These are phyloP conservation scores for Corapipo altera DNA, from an alignment of 2,113 vertebrate species.

Conservation along the genomic window DNA sequence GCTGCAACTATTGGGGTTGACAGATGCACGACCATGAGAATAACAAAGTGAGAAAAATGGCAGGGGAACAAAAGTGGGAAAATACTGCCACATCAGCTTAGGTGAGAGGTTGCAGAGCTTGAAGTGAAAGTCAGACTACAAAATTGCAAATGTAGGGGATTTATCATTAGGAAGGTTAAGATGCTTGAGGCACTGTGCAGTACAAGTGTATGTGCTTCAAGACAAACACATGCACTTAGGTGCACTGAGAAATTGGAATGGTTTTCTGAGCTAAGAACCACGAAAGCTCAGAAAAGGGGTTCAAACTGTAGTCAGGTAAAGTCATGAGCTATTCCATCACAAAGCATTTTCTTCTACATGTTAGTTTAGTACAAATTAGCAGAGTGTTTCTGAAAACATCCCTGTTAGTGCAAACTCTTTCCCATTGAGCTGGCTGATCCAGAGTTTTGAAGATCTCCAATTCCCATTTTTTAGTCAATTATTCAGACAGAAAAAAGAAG, in stretches of 20 bases:
- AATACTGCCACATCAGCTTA: neutral
- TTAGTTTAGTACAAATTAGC: neutral
- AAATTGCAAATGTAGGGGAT: neutral
- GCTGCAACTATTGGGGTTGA: neutral
- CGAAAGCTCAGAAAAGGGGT: neutral
- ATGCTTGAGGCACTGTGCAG: neutral
- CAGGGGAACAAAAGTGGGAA: neutral
- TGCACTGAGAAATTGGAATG: neutral
- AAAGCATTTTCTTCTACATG: neutral
- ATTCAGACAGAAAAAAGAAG: neutral
- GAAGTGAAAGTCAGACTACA: neutral
- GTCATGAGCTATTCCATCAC: neutral
- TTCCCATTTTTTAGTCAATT: neutral
- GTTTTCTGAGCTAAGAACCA: neutral
- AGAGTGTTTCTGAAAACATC: neutral
- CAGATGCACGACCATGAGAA: neutral
- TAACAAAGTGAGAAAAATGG: neutral
- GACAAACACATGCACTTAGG: neutral
- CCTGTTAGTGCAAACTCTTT: neutral
- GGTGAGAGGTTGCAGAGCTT: neutral
- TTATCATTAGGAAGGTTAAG: neutral
- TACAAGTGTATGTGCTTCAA: neutral
- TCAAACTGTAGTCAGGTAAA: neutral
- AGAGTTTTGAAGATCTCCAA: neutral
- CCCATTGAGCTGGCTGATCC: neutral